phyloP scores from a whole-genome alignment of 2,113 vertebrate genomes.

The Catharus fuscescens region DNA sequence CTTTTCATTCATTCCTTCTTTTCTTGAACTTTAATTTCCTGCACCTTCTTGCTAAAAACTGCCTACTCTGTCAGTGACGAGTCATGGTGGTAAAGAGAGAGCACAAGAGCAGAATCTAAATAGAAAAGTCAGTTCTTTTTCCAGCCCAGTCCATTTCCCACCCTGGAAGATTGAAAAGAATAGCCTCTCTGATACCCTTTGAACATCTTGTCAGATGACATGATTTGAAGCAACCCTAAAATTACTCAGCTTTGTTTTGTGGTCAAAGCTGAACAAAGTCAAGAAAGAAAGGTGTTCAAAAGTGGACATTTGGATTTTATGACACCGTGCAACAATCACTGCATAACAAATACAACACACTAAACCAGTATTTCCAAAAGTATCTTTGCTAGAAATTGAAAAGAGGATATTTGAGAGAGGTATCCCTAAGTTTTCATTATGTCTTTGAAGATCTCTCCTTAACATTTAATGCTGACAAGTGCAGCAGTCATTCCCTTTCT shows the following conservation, averaged over 20 bases:
- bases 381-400: background rate
- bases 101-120: background rate
- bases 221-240: background rate
- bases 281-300: background rate
- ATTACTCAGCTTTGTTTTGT: background rate
- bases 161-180: background rate
- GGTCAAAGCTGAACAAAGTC: background rate
- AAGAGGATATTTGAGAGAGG: background rate
- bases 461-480: background rate
- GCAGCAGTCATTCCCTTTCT: background rate
- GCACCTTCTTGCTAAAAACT: background rate
- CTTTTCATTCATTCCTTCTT: background rate
- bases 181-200: background rate
- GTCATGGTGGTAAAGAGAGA: background rate
- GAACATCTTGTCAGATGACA: background rate
- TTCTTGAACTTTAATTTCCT: conserved; percentile 12
- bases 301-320: background rate
- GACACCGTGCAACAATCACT: background rate
- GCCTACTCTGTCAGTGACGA: background rate
- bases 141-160: background rate
- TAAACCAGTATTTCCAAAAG: background rate
- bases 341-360: background rate
- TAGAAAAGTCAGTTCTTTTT: background rate
- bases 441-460: background rate
- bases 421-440: background rate